A percentile compares a stretch with the other conserved stretches of the same genome.
phyloP scores from a whole-genome alignment of 1,140 invertebrate species.

The Chlorops oryzae region DNA sequence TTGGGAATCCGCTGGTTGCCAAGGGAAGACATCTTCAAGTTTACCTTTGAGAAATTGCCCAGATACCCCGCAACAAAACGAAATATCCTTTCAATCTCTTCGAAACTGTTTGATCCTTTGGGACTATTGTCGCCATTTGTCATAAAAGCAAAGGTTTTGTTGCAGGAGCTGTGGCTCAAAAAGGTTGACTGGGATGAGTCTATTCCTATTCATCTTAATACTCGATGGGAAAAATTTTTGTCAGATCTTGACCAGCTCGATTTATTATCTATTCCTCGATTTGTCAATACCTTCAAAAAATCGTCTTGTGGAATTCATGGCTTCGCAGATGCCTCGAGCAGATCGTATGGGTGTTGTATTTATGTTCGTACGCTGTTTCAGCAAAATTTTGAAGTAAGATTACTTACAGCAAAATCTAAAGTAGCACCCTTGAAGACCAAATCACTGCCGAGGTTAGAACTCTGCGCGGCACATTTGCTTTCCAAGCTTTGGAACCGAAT shows the following conservation, averaged over 20 bases:
- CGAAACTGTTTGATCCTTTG: conserved; percentile 48
- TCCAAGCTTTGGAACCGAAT: conserved; percentile 17
- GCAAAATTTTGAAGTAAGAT: background rate
- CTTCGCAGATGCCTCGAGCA: no score
- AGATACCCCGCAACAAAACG: background rate
- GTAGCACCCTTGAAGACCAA: conserved; percentile 14
- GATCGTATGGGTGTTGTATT: conserved; percentile 34
- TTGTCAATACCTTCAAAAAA: no score
- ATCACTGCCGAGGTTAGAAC: conserved; percentile 18
- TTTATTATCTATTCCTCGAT: no score
- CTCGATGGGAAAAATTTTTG: conserved; percentile 19
- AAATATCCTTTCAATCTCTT: conserved; percentile 20
- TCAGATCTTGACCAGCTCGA: conserved; percentile 26
- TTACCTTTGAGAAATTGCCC: background rate
- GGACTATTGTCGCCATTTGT: conserved; percentile 44
- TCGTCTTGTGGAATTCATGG: no score
- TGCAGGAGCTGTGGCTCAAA: conserved; percentile 46
- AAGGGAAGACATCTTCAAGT: conserved; percentile 4
- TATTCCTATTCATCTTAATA: conserved; percentile 25
- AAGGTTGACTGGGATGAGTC: conserved; percentile 47
- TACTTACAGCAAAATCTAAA: conserved; percentile 15
- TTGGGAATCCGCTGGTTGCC: conserved; percentile 2
- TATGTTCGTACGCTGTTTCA: conserved; percentile 28
- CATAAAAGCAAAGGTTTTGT: conserved; percentile 43
- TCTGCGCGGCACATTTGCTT: conserved; percentile 17